Conservation (phyloP, 2,113 vertebrate genomes). For the Petaurus breviceps region DNA sequence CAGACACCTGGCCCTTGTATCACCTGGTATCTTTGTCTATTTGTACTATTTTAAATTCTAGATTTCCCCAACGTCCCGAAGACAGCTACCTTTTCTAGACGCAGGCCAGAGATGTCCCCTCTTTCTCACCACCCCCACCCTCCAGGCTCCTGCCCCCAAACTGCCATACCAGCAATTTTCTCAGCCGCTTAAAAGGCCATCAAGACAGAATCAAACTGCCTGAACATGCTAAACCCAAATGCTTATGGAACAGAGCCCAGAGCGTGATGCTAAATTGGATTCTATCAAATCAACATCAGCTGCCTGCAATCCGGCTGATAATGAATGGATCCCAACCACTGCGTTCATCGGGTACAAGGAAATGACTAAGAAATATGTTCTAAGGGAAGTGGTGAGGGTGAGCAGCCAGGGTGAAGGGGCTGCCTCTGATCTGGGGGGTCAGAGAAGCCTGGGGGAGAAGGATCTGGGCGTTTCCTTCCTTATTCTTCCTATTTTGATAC, state of each 20-base stretch:
- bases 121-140: slow-evolving; percentile 5
- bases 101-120: slow-evolving; percentile 13
- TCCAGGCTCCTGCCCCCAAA: slow-evolving; percentile 68
- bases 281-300: slow-evolving; percentile 85
- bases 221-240: slow-evolving; percentile 83
- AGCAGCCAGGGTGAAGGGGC: neutral
- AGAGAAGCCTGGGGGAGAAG: neutral
- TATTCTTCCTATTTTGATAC: neutral
- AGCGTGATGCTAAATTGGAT: slow-evolving; percentile 86
- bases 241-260: slow-evolving; percentile 85
- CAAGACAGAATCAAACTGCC: slow-evolving; percentile 83
- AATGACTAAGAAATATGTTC: slow-evolving; percentile 71
- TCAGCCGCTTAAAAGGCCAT: slow-evolving; percentile 85
- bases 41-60: neutral
- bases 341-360: slow-evolving; percentile 73
- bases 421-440: neutral
- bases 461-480: no score
- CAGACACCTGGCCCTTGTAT: neutral
- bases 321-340: slow-evolving; percentile 81
- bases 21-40: neutral
- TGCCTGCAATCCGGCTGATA: slow-evolving; percentile 77
- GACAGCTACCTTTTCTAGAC: slow-evolving; percentile 14
- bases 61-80: neutral
- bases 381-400: slow-evolving; percentile 4
- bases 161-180: slow-evolving; percentile 82